phyloP scores from a whole-genome alignment of 2,888 invertebrate species.

The Anticlea derivata region DNA sequence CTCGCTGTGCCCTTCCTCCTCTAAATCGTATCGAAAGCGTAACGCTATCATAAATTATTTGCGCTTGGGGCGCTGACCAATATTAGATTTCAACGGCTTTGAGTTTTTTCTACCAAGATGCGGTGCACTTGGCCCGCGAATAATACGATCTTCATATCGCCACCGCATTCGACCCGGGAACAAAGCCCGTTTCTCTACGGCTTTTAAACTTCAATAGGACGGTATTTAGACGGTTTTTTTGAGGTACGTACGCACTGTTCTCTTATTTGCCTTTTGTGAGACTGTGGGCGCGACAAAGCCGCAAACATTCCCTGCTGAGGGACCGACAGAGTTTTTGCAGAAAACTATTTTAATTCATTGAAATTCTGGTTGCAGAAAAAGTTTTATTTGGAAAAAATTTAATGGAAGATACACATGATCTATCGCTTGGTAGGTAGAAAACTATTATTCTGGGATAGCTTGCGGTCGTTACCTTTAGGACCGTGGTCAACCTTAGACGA shows the following conservation, averaged over 20 bases:
- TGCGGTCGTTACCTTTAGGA: constrained; percentile 51
- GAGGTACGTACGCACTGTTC: constrained; percentile 65
- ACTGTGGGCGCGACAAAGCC: constrained; percentile 82
- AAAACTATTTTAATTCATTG: constrained; percentile 80
- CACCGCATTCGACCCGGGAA: constrained; percentile 73
- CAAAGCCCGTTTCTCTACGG: constrained; percentile 76
- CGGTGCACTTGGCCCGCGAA: constrained; percentile 47
- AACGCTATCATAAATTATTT: too few species aligned
- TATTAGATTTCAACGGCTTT: constrained; percentile 44
- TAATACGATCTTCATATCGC: constrained; percentile 81
- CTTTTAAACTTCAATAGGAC: constrained; percentile 81
- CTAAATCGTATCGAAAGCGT: too few species aligned
- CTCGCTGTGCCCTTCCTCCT: too few species aligned
- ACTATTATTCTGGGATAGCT: constrained; percentile 60
- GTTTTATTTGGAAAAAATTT: constrained; percentile 60
- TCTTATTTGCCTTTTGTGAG: constrained; percentile 82
- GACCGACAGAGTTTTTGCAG: constrained; percentile 70
- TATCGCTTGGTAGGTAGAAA: constrained; percentile 65
- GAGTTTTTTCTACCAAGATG: constrained; percentile 27
- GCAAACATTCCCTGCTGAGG: constrained; percentile 80
- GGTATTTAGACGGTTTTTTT: constrained; percentile 81
- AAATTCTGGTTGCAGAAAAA: constrained; percentile 63
- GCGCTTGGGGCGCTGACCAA: too few species aligned
- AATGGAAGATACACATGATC: constrained; percentile 76
- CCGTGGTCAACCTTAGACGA: constrained; percentile 38